Percentiles rank a stretch among this genome's conserved stretches.
Evolutionary conservation across 2,888 invertebrate genomes (phyloP).

Genomic region (Anorthoa munda): DNA sequence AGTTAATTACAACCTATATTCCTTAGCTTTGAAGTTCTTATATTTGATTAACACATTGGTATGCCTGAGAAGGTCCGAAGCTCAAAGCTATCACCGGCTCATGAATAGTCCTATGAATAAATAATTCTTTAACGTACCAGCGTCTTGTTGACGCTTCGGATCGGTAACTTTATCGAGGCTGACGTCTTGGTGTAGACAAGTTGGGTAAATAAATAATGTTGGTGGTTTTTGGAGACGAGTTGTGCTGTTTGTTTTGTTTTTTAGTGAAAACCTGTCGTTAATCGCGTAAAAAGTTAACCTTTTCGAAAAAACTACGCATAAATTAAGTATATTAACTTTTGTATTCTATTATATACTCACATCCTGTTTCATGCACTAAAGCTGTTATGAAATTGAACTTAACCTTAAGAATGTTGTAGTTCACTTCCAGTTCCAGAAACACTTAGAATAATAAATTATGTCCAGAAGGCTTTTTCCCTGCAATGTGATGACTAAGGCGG

Average conservation of each 20-base stretch:
- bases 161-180: constrained; percentile 28
- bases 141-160: constrained; percentile 35
- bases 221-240: neutral
- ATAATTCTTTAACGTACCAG: constrained; percentile 57
- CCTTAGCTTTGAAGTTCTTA: constrained; percentile 50
- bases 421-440: no score
- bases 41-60: constrained; percentile 60
- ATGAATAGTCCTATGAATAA: constrained; percentile 65
- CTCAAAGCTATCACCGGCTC: constrained; percentile 54
- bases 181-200: constrained; percentile 8
- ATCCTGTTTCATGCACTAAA: no score
- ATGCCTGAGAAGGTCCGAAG: constrained; percentile 46
- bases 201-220: constrained; percentile 29
- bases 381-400: no score
- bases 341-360: no score
- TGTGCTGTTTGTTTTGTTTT: neutral
- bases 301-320: neutral
- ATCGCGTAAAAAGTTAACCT: neutral
- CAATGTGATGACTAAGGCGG: no score
- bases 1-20: constrained; percentile 47
- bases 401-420: no score
- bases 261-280: no score
- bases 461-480: no score
- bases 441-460: no score
- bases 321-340: neutral